Base-by-base conservation (phyloP, 2,888 invertebrate species). In the Hemicrepidius hirtus region DNA sequence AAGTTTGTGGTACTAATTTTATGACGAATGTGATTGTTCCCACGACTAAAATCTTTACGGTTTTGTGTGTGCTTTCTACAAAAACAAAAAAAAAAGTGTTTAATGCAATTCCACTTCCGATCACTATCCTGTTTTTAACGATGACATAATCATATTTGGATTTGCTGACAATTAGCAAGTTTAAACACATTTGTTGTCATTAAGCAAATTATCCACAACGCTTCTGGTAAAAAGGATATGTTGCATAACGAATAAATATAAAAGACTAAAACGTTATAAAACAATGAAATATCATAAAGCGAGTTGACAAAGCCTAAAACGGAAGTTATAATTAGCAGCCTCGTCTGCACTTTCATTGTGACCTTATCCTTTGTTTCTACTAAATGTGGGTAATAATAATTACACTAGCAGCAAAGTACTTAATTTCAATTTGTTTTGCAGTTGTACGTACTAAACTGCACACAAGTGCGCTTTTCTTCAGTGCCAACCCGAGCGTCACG, bases 251-350 rank as follows among this genome's bases (percentile, higher is more conserved):
- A 9, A 55, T 20, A 64, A 35, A 32, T 53, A 18, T 28, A 68
- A 21, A 12, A n/a, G n/a, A n/a, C n/a, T 32, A 9, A 32, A 32
- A 7, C 57, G 16, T 37, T 57, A 12, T 35, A 10, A 1, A 18
- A 53, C 50, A 65, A 65, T 64, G 21, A 10, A 64, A 55, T 46
- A 50, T 32, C 20, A 57, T 37, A 57, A 62, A 41, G 37, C 13
- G n/a, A 63, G 72, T 68, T 72, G 72, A 72, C 67, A 68, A 53
- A 60, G 55, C 28, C 44, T 60, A 40, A 62, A 71, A 68, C 72
- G 72, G 72, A 72, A 68, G 68, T 72, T 57, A 50, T 68, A 72
- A 72, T 72, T 72, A 72, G 55, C 57, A 49, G 55, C 41, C 60
- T 68, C 55, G 72, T 28, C 55, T 72, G 50, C 67, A 62, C 50